phyloP scores from a whole-genome alignment of 2,113 vertebrate species.

The Cryptoleucopteryx plumbea region DNA sequence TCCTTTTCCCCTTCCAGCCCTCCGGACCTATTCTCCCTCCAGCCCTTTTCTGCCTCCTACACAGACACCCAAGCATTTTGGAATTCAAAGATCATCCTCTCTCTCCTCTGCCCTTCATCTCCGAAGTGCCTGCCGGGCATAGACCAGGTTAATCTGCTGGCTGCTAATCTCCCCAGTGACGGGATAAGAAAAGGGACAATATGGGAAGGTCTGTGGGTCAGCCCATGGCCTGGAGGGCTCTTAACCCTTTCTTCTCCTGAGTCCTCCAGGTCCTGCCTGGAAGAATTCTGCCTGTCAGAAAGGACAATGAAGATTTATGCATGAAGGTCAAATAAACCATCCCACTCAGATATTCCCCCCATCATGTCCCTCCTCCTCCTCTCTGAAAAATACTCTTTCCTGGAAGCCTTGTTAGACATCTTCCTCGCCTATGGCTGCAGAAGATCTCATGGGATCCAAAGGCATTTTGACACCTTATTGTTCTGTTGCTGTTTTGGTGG shows the following conservation, averaged over 20 bases:
- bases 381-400: background rate
- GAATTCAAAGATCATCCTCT: background rate
- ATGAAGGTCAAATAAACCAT: background rate
- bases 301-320: background rate
- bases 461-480: background rate
- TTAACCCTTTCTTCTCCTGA: conserved; percentile 24
- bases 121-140: background rate
- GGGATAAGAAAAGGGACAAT: conserved; percentile 7
- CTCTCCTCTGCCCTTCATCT: background rate
- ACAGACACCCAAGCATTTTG: background rate
- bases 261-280: background rate
- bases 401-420: background rate
- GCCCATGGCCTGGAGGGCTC: conserved; percentile 20
- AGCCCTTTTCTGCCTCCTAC: background rate
- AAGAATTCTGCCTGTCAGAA: background rate
- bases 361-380: too few species aligned
- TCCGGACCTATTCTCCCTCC: background rate
- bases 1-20: background rate
- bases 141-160: conserved; percentile 28
- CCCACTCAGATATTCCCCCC: background rate
- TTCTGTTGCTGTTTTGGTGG: background rate
- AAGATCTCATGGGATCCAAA: background rate
- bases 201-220: conserved; percentile 39
- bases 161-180: conserved; percentile 16
- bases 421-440: background rate